Evolutionary conservation across 2,888 invertebrate species (phyloP).

Genomic region (Apamea crenata): DNA sequence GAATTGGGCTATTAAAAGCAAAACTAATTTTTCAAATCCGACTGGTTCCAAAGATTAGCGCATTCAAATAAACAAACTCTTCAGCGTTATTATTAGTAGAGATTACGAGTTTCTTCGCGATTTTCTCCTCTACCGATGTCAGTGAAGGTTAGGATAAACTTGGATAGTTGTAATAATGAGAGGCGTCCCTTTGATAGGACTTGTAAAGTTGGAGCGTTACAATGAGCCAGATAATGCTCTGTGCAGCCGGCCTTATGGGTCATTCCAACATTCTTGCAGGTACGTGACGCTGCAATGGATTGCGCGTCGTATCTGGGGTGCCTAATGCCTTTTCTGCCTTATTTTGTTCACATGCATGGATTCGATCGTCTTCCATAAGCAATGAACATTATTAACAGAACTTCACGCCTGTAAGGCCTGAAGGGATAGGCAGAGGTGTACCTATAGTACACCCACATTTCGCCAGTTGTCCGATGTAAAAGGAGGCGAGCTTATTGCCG

Average conservation of each 20-base stretch:
- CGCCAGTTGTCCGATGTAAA: background rate
- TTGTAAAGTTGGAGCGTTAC: background rate
- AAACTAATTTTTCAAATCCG: no score
- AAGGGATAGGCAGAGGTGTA: background rate
- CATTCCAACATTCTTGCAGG: constrained; percentile 13
- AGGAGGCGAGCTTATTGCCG: background rate
- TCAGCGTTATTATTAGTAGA: no score
- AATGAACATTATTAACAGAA: background rate
- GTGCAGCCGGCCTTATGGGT: background rate
- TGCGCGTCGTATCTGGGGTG: background rate
- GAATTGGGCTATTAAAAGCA: no score
- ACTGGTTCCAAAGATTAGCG: no score
- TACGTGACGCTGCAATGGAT: constrained; percentile 1
- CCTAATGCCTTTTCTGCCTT: background rate
- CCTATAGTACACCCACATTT: background rate
- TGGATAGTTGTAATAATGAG: background rate
- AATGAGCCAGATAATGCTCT: background rate
- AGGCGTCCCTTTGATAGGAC: background rate
- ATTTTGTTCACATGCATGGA: background rate
- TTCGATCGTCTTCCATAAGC: background rate
- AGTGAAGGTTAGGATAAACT: background rate
- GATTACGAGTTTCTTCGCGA: no score
- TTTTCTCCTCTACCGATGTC: background rate
- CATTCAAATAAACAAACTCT: no score
- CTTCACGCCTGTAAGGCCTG: background rate